Base-by-base conservation (phyloP, 2,888 invertebrate genomes). In the Caenorhabditis sp. region DNA sequence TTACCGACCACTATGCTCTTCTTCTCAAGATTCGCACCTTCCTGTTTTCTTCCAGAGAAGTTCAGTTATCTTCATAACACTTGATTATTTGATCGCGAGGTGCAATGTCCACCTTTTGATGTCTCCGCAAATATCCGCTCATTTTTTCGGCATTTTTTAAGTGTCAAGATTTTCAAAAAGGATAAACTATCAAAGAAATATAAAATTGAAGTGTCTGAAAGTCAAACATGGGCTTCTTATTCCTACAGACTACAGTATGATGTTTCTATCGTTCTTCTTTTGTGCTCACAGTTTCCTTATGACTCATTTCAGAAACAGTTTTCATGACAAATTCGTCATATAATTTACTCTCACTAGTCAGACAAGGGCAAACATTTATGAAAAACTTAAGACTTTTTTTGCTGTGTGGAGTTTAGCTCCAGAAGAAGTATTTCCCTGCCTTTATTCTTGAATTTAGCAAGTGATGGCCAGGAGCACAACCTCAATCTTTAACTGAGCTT, bases 61-160 rank as follows among this genome's bases (percentile, higher is more conserved):
- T 54, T 12, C 14, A 44, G 58, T 41, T 63, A 44, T 44, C 44
- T 28, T 28, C 0, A 26, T 19, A 49, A 28, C 35, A 6, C 38
- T 26, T 28, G 24, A 38, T 26, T 56, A 2, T 26, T 28, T 28
- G 28, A 14, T 58, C 41, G 10, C 19, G 0, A 28, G 44, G 56
- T 44, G 38, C 19, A n/a, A 7, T 31, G 7, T 31, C 28, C 41
- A 56, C 26, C 41, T 47, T 47, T 54, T 63, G 69, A 77, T 63
- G 70, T 51, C 26, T 69, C 56, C 54, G 69, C 51, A 70, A 77
- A 77, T 63, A 63, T 69, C 76, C 61, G 47, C 16, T 68, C 35
- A 38, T 64, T 63, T 26, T 63, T 19, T 49, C 49, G 49, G 49
- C n/a, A 49, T 26, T 26, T 16, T 26, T 26, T 56, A 24, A 16